These are phyloP conservation scores for Lontra canadensis DNA, from an alignment of 2,113 vertebrate genomes.

Conservation along the genomic window DNA sequence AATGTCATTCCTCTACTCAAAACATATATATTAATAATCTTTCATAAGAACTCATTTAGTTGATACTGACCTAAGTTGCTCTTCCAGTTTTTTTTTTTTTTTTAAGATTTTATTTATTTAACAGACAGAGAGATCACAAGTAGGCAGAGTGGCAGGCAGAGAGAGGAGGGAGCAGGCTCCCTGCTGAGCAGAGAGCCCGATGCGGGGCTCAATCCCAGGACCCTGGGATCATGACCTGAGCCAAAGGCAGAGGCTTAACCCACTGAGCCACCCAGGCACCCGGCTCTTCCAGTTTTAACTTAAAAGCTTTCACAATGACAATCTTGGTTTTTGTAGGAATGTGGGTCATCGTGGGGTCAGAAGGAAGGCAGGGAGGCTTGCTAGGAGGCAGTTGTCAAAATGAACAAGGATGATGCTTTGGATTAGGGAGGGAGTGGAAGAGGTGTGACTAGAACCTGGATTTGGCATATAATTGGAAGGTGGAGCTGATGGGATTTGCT, in stretches of 20 bases:
- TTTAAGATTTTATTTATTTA: too few species aligned
- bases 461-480: neutral
- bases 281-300: neutral
- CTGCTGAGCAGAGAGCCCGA: too few species aligned
- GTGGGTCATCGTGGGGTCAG: neutral
- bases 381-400: neutral
- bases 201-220: too few species aligned
- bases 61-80: neutral
- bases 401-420: neutral
- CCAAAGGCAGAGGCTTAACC: too few species aligned
- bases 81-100: neutral
- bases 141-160: too few species aligned
- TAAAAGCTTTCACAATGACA: neutral
- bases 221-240: too few species aligned
- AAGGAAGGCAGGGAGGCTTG: neutral
- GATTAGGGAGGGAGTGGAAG: neutral
- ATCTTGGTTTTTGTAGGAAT: neutral
- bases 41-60: neutral
- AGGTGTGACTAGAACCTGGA: neutral
- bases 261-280: too few species aligned
- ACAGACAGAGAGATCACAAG: too few species aligned
- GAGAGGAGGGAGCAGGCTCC: too few species aligned
- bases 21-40: neutral
- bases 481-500: neutral
- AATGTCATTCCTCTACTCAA: slow-evolving; percentile 1